These are phyloP conservation scores for Acanthococcus lagerstroemiae DNA, from an alignment of 2,888 invertebrate species.

Conservation along the genomic window DNA sequence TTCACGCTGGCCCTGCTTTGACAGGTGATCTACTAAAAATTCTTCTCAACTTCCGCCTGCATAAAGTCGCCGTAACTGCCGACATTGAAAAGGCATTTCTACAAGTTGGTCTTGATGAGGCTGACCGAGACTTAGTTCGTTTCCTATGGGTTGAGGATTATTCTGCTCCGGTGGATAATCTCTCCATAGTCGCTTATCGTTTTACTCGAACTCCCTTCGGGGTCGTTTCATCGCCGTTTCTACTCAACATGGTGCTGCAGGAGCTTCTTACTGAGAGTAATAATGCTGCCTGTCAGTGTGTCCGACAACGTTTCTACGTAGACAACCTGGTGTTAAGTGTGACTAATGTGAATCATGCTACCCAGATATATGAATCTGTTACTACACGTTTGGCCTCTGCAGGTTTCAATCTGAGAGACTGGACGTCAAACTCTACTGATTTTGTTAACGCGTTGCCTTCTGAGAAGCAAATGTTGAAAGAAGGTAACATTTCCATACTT, in stretches of 20 bases:
- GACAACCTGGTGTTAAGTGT: conserved; percentile 37
- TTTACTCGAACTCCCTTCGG: neutral
- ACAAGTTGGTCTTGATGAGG: neutral
- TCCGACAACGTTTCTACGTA: conserved; percentile 36
- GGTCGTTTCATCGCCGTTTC: neutral
- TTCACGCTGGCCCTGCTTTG: conserved; percentile 40
- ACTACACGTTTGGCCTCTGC: neutral
- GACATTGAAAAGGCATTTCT: conserved; percentile 41
- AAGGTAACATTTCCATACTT: neutral
- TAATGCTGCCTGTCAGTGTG: neutral
- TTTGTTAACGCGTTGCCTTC: neutral
- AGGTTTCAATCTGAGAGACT: neutral
- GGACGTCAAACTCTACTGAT: neutral
- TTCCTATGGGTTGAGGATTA: neutral
- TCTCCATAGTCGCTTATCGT: neutral
- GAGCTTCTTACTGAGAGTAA: neutral
- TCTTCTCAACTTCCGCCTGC: conserved; percentile 37
- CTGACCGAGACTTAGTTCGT: neutral
- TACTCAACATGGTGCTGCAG: neutral
- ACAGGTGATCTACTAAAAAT: too few species aligned
- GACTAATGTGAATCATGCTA: neutral
- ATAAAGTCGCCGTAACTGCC: conserved; percentile 38
- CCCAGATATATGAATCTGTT: neutral
- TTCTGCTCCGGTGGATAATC: neutral
- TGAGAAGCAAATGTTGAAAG: neutral